Percentiles rank a stretch among this genome's conserved stretches.
phyloP scores from a whole-genome alignment of 2,888 invertebrate species.

The Pristionchus mayeri region DNA sequence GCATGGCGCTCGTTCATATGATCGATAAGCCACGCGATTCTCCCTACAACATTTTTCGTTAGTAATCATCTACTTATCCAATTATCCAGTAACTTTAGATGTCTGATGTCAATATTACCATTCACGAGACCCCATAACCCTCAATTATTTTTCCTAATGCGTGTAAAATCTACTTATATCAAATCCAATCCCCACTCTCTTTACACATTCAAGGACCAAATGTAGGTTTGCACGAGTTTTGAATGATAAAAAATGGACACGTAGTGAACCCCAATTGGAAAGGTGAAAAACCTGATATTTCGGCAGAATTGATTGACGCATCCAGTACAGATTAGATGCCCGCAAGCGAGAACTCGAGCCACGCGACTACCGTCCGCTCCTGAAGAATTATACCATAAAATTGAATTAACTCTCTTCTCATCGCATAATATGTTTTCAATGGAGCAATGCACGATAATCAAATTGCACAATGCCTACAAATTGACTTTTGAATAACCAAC shows the following conservation, averaged over 20 bases:
- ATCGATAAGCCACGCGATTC: not conserved
- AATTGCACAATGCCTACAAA: not conserved
- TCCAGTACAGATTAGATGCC: constrained; percentile 9
- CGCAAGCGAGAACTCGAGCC: constrained; percentile 1
- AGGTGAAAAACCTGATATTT: not conserved
- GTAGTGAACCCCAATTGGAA: not conserved
- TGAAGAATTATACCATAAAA: not conserved
- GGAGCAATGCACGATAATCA: not conserved
- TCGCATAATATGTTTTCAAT: too few relatives aligned
- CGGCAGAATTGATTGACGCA: not conserved
- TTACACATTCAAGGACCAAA: too few relatives aligned
- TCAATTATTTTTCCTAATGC: too few relatives aligned
- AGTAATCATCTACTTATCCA: too few relatives aligned
- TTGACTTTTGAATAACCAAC: not conserved
- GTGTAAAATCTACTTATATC: too few relatives aligned
- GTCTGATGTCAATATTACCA: too few relatives aligned
- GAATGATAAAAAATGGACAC: too few relatives aligned
- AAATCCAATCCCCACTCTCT: too few relatives aligned
- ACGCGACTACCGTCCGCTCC: not conserved
- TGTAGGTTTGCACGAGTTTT: too few relatives aligned
- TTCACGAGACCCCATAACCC: too few relatives aligned
- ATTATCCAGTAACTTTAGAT: too few relatives aligned
- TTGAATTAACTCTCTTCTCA: not conserved
- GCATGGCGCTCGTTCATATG: constrained; percentile 1
- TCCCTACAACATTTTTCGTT: not conserved